Percentiles rank a stretch among this genome's conserved stretches.
Evolutionary conservation across 2,797 vertebrate species (phyloP).

Genomic region (Paguma larvata): DNA sequence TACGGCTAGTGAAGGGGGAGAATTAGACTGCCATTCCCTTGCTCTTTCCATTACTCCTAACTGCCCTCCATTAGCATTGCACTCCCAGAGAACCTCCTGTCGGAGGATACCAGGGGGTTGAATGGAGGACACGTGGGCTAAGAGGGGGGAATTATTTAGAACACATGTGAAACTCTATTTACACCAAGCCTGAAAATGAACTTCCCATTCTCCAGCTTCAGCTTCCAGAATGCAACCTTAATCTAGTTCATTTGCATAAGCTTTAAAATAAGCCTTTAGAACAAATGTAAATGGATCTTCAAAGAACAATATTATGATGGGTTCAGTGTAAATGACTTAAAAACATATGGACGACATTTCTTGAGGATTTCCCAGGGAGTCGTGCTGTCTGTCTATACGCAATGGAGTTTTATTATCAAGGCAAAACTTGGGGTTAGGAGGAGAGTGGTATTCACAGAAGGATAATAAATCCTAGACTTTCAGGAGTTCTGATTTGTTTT

Average conservation of each 20-base stretch:
- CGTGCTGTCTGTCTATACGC: slow-evolving; percentile 70
- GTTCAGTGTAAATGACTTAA: slow-evolving; percentile 84
- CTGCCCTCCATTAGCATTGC: not conserved
- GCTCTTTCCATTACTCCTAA: not conserved
- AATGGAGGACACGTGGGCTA: slow-evolving; percentile 18
- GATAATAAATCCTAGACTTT: not conserved
- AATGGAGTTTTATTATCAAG: slow-evolving; percentile 19
- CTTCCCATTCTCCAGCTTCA: slow-evolving; percentile 75
- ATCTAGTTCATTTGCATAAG: slow-evolving; percentile 85
- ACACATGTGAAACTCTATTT: slow-evolving; percentile 78
- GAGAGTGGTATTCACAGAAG: not conserved
- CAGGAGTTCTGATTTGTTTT: not conserved
- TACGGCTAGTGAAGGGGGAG: not conserved
- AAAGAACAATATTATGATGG: slow-evolving; percentile 86
- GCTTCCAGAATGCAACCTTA: slow-evolving; percentile 85
- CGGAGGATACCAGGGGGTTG: slow-evolving; percentile 10
- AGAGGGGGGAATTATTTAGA: slow-evolving; percentile 62
- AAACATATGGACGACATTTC: slow-evolving; percentile 82
- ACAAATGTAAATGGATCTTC: slow-evolving; percentile 86
- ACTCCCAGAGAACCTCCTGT: not conserved
- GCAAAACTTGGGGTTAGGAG: not conserved
- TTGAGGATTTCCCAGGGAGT: slow-evolving; percentile 68
- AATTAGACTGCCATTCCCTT: not conserved
- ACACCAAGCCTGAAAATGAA: slow-evolving; percentile 74
- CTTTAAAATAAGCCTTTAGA: slow-evolving; percentile 86